Percentiles rank a stretch among this genome's conserved stretches.
Evolutionary conservation across 2,888 invertebrate genomes (phyloP).

Genomic region (Lithophane socia): DNA sequence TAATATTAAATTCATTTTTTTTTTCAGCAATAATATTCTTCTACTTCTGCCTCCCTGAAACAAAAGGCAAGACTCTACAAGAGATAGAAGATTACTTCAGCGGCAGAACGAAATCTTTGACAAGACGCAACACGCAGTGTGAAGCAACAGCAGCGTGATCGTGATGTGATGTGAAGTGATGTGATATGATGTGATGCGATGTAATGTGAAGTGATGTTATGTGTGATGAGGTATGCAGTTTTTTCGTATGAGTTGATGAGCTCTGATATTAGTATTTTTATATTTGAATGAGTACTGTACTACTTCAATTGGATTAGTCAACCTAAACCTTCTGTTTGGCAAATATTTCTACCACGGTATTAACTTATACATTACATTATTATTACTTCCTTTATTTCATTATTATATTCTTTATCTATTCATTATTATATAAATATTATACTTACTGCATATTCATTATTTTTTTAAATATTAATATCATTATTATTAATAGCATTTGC

Average conservation of each 20-base stretch:
- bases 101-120: conserved; percentile 90
- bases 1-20: conserved; percentile 3
- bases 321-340: neutral
- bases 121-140: conserved; percentile 74
- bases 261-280: conserved; percentile 1
- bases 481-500: neutral
- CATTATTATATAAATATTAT: too few species aligned
- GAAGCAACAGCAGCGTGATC: conserved; percentile 70
- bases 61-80: conserved; percentile 92
- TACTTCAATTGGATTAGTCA: neutral
- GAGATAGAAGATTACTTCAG: conserved; percentile 94
- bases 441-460: too few species aligned
- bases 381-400: too few species aligned
- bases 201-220: neutral
- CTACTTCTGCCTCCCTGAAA: conserved; percentile 92
- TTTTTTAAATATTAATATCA: too few species aligned
- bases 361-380: neutral
- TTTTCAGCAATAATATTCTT: conserved; percentile 91
- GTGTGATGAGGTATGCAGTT: neutral
- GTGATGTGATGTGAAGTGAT: neutral
- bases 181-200: neutral
- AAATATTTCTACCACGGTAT: neutral
- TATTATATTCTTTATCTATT: too few species aligned
- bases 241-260: conserved; percentile 30
- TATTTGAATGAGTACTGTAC: neutral